Conservation (phyloP, 2,888 invertebrate species). For the Polyommatus icarus region DNA sequence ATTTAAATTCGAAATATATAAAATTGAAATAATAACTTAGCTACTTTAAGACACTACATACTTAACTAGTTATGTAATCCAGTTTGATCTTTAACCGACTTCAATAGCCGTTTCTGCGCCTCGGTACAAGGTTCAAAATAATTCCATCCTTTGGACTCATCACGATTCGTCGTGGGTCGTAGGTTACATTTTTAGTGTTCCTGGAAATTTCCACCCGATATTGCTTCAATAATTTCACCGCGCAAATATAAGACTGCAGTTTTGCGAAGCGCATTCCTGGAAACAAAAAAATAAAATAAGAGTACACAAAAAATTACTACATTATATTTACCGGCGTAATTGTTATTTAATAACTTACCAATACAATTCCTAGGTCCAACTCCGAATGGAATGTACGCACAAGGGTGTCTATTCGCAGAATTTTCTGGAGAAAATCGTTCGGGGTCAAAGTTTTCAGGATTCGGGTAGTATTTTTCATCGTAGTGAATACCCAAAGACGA, state of each 20-base stretch:
- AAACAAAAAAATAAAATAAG: conserved; percentile 37
- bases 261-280: conserved; percentile 56
- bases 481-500: conserved; percentile 63
- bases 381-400: conserved; percentile 65
- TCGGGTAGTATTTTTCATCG: conserved; percentile 61
- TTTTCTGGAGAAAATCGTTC: conserved; percentile 63
- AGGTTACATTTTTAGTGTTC: conserved; percentile 41
- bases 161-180: conserved; percentile 25
- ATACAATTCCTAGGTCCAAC: conserved; percentile 56
- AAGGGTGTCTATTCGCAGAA: conserved; percentile 51
- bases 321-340: not conserved
- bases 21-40: not conserved
- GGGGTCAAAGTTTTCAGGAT: conserved; percentile 70
- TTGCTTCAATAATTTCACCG: conserved; percentile 49
- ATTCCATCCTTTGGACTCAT: conserved; percentile 22
- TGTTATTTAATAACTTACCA: not conserved
- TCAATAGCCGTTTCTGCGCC: not conserved
- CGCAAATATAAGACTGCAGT: conserved; percentile 48
- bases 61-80: not conserved
- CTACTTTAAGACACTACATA: not conserved
- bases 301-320: conserved; percentile 37
- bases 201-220: conserved; percentile 48
- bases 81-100: not conserved
- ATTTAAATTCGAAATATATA: not conserved
- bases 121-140: conserved; percentile 18